Base-by-base conservation (phyloP, 37 sponge, comb jelly and placozoan genomes). In the Spongilla lacustris region DNA sequence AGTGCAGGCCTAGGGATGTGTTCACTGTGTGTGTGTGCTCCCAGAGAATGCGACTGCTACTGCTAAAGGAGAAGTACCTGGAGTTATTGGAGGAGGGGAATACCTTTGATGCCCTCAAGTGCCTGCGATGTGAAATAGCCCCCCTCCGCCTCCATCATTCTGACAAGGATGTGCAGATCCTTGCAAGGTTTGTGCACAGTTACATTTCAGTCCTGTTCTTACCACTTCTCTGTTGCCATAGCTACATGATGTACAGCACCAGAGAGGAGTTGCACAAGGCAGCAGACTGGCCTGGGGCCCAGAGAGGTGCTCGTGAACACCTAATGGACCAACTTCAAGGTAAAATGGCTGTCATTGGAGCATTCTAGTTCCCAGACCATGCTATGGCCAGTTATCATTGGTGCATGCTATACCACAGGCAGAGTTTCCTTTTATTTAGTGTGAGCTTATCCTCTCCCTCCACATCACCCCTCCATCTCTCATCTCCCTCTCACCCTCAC, bases 61-160 rank as follows among this genome's bases (percentile, higher is more conserved):
- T 98, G 68, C 82, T 95, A 69, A 93, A 95, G 83, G 96, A 98
- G 84, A 97, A 97, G 83, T 98, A 98, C 89, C 83, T 98, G 76
- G 99, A 98, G 80, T 89, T 93, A 29, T 76, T 98, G 36, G 99
- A 98, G 78, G 68, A 69, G 41, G 89, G 91, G 14, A 72, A 80
- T 32, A 81, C 87, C 68, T 78, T 97, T 48, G 91, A 89, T 66
- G 99, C 99, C 8, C 85, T 98, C 72, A 49, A 81, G 24, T 95
- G 96, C 75, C 93, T 98, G 48, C 78, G 97, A 36, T 82, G 90
- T 41, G 97, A 98, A 76, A 82, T 98, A 26, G 92, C 94, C n/a
- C 80, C 86, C 19, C 76, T 98, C 13, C 87, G 86, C 35, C 81
- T 88, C 46, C 90, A 91, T 21, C 88, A 91, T 37, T 75, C 86